These are phyloP conservation scores for Drosophila eohydei DNA, from an alignment of 2,888 invertebrate species.

Conservation along the genomic window DNA sequence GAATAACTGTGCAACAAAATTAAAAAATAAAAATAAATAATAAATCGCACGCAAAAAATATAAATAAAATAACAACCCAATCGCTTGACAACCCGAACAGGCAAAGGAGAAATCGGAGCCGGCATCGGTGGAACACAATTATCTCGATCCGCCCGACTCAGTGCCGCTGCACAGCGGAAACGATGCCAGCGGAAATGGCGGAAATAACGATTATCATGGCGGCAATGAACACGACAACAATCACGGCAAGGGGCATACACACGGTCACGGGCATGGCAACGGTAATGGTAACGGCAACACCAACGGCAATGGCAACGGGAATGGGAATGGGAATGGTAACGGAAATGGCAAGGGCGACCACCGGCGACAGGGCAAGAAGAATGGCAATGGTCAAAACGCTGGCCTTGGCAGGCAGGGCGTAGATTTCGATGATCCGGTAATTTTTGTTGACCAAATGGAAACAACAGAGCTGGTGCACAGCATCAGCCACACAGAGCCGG, in stretches of 20 bases:
- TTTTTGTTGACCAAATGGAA: slow-evolving; percentile 85
- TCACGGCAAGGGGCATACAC: slow-evolving; percentile 45
- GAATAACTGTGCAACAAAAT: slow-evolving; percentile 55
- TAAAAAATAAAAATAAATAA: slow-evolving; percentile 37
- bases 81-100: slow-evolving; percentile 49
- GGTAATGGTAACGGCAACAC: slow-evolving; percentile 55
- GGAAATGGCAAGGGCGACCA: slow-evolving; percentile 56
- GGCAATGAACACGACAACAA: slow-evolving; percentile 67
- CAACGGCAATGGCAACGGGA: slow-evolving; percentile 51
- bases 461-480: slow-evolving; percentile 85
- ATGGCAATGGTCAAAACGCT: slow-evolving; percentile 42
- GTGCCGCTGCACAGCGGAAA: slow-evolving; percentile 84
- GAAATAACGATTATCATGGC: slow-evolving; percentile 84
- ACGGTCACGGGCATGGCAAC: slow-evolving; percentile 54
- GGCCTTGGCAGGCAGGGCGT: slow-evolving; percentile 60
- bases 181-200: slow-evolving; percentile 84
- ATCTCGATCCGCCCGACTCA: slow-evolving; percentile 84
- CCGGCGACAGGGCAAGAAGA: slow-evolving; percentile 47
- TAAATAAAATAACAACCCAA: slow-evolving; percentile 24
- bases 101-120: slow-evolving; percentile 82
- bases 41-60: slow-evolving; percentile 31
- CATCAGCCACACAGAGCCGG: slow-evolving; percentile 84
- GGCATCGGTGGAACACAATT: slow-evolving; percentile 84
- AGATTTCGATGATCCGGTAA: slow-evolving; percentile 84
- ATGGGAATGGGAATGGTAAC: slow-evolving; percentile 52